A percentile compares a stretch with the other conserved stretches of the same genome.
Conservation (phyloP, 2,888 invertebrate species). For the Platycheirus albimanus region DNA sequence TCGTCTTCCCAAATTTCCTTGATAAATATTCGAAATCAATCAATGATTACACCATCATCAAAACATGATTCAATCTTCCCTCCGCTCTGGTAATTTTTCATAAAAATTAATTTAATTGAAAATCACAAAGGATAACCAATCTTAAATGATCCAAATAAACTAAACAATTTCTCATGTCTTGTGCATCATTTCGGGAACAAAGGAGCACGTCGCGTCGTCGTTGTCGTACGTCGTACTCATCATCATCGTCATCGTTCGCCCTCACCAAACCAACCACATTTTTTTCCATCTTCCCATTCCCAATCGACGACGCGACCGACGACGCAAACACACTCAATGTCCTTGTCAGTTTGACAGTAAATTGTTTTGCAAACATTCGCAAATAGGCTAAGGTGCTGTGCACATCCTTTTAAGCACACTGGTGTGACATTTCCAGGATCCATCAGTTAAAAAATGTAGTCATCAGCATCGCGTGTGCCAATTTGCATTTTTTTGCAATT, state of each 20-base stretch:
- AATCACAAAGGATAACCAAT: conserved; percentile 74
- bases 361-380: conserved; percentile 73
- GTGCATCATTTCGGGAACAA: conserved; percentile 42
- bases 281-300: neutral
- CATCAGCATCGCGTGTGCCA: conserved; percentile 50
- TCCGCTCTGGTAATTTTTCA: conserved; percentile 65
- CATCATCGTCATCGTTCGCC: conserved; percentile 7
- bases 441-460: conserved; percentile 40
- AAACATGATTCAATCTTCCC: conserved; percentile 67
- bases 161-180: conserved; percentile 71
- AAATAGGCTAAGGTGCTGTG: conserved; percentile 55
- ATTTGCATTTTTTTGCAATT: conserved; percentile 73
- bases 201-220: conserved; percentile 66
- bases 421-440: neutral
- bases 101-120: conserved; percentile 73
- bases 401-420: neutral
- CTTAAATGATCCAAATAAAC: conserved; percentile 74
- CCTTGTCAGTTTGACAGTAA: conserved; percentile 57
- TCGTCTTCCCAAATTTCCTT: neutral
- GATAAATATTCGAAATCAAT: conserved; percentile 68
- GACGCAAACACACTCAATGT: conserved; percentile 38
- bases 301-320: neutral
- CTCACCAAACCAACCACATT: neutral
- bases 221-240: neutral
- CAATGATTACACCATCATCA: conserved; percentile 70